These are phyloP conservation scores for Triplophysa tibetana DNA, from an alignment of 2,113 vertebrate species.

Conservation along the genomic window DNA sequence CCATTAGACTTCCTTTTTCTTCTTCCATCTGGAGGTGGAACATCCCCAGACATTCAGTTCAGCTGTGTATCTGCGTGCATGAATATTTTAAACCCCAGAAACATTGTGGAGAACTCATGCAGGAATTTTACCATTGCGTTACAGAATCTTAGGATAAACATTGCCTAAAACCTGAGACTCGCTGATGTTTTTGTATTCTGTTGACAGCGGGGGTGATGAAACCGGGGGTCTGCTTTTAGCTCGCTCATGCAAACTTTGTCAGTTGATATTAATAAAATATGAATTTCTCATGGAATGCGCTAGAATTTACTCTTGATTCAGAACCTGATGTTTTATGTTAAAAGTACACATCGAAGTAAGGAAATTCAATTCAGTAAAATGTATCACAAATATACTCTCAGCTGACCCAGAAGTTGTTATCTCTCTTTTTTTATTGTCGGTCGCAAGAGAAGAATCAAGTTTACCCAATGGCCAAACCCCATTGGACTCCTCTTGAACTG, in stretches of 20 bases:
- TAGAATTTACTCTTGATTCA: too few species aligned
- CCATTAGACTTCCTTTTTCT: slow-evolving; percentile 16
- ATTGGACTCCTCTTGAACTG: slow-evolving; percentile 38
- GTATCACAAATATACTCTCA: background rate
- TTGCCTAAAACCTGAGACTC: background rate
- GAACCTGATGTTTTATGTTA: too few species aligned
- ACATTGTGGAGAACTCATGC: background rate
- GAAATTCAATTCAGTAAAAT: background rate
- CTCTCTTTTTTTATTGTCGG: slow-evolving; percentile 13
- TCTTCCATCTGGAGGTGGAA: background rate
- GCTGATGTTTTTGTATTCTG: background rate
- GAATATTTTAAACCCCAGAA: slow-evolving; percentile 12
- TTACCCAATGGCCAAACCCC: slow-evolving; percentile 39
- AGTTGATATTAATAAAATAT: too few species aligned
- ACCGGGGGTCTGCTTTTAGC: too few species aligned
- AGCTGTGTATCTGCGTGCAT: slow-evolving; percentile 8
- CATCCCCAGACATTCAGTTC: background rate
- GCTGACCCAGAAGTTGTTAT: background rate
- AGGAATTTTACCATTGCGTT: background rate
- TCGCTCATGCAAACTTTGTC: too few species aligned
- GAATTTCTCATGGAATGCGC: too few species aligned
- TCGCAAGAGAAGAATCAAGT: slow-evolving; percentile 37
- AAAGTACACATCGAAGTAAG: too few species aligned
- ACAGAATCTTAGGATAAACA: background rate
- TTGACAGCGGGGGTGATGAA: too few species aligned